phyloP scores from a whole-genome alignment of 2,888 invertebrate genomes.

The Lasioglossum vierecki region DNA sequence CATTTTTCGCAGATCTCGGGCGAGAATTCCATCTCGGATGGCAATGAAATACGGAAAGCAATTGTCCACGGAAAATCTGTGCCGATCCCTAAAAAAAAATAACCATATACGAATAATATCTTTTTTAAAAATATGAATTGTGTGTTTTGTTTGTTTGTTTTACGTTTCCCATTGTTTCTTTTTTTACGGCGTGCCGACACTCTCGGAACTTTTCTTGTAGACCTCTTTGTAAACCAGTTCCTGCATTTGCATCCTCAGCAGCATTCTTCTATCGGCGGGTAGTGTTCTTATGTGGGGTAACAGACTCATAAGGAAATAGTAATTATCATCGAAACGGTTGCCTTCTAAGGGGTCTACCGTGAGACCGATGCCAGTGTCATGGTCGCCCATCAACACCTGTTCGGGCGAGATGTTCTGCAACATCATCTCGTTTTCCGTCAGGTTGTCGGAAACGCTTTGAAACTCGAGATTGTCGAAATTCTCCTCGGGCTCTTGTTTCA shows the following conservation, averaged over 20 bases:
- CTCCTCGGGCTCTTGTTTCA: constrained; percentile 78
- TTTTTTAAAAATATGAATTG: constrained; percentile 36
- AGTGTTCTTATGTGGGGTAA: constrained; percentile 81
- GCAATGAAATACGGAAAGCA: not conserved
- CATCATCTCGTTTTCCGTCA: constrained; percentile 78
- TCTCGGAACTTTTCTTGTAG: constrained; percentile 74
- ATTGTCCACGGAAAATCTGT: not conserved
- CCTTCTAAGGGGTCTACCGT: constrained; percentile 75
- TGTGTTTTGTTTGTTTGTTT: not conserved
- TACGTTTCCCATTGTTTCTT: not conserved
- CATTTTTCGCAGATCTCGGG: not conserved
- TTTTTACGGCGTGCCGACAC: constrained; percentile 52
- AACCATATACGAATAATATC: constrained; percentile 10
- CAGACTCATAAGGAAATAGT: constrained; percentile 83
- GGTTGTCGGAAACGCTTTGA: constrained; percentile 72
- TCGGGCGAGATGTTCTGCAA: constrained; percentile 79
- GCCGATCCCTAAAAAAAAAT: not conserved
- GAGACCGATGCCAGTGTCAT: constrained; percentile 73
- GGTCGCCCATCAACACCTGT: constrained; percentile 76
- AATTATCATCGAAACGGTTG: constrained; percentile 81
- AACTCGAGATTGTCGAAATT: constrained; percentile 75
- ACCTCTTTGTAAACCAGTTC: constrained; percentile 82
- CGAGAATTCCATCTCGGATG: not conserved
- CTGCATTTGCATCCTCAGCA: constrained; percentile 82
- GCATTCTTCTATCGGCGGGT: constrained; percentile 81